Evolutionary conservation across 2,888 invertebrate genomes (phyloP), one percentile per base, ranked within the genome.

Genomic region (Cryptus armator): DNA sequence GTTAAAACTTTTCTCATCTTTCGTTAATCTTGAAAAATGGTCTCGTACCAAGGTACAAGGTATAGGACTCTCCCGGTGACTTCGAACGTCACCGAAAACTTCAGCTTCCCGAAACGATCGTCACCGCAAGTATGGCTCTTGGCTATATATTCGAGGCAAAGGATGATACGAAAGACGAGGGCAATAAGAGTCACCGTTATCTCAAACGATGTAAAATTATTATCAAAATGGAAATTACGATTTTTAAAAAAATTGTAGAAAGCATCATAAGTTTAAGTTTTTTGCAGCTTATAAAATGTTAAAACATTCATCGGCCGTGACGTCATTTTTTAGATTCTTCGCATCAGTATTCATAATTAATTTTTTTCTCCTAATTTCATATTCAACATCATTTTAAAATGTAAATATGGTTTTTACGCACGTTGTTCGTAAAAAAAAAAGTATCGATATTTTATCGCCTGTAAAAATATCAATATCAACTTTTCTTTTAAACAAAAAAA

Each of bases 1-100:
- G 90, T 93, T 92, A 93, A 93, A 93, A 93, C 93, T 93, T 93
- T 93, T 92, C 92, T 93, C 93, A 93, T 93, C 91, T 92, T 90
- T 90, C 89, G 90, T 90, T 93, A 93, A 93, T 93, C 92, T 93
- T 90, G 91, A 93, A 92, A 93, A 93, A 91, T 48, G 89, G 87
- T 87, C 87, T 85, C 87, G 82, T 83, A 84, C 74, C 62, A 29
- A 32, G 51, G 72, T 59, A 56, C 44, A 24, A 83, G 75, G 75
- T 56, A 66, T 53, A 64, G 81, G 16, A 74, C 77, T 56, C 48
- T n/a, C 51, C 29, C 37, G 53, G 68, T 59, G 70, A 85, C 44
- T 37, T 66, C 19, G 70, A 62, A 10, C 29, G 44, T 48, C 19
- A n/a, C 29, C 43, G 29, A 46, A 24, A 70, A 16, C 37, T 64